Conservation (phyloP, 2,113 vertebrate genomes). For the Atherinomorus stipes region DNA sequence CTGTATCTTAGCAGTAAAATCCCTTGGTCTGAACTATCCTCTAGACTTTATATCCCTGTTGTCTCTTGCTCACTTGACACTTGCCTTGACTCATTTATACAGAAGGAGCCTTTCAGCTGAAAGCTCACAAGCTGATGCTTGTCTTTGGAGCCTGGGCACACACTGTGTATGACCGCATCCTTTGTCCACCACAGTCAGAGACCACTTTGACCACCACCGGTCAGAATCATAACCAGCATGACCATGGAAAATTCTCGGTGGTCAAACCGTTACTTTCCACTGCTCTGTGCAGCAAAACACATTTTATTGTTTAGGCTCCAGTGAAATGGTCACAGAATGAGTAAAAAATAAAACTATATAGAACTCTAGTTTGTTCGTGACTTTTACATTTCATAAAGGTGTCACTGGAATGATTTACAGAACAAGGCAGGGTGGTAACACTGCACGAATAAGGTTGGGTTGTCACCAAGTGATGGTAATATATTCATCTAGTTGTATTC, state of each 20-base stretch:
- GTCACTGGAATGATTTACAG: constrained; percentile 28
- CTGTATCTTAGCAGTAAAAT: too few relatives aligned
- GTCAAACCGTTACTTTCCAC: constrained; percentile 54
- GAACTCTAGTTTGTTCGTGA: constrained; percentile 21
- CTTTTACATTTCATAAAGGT: constrained; percentile 22
- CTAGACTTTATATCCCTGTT: not conserved
- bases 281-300: constrained; percentile 50
- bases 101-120: constrained; percentile 32
- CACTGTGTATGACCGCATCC: constrained; percentile 58
- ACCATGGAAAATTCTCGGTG: constrained; percentile 62
- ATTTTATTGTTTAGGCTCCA: constrained; percentile 45
- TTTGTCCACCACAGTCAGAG: constrained; percentile 60
- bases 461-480: constrained; percentile 58
- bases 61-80: constrained; percentile 2
- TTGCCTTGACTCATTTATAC: constrained; percentile 32
- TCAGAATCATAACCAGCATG: constrained; percentile 59
- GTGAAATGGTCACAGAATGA: constrained; percentile 18
- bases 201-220: constrained; percentile 68
- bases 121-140: constrained; percentile 39
- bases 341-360: constrained; percentile 20
- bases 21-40: not conserved
- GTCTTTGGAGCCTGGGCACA: constrained; percentile 41
- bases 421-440: constrained; percentile 43
- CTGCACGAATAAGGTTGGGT: constrained; percentile 40
- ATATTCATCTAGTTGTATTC: constrained; percentile 55